These are phyloP conservation scores for Oreortyx pictus DNA, from an alignment of 2,797 vertebrate genomes.

Conservation along the genomic window DNA sequence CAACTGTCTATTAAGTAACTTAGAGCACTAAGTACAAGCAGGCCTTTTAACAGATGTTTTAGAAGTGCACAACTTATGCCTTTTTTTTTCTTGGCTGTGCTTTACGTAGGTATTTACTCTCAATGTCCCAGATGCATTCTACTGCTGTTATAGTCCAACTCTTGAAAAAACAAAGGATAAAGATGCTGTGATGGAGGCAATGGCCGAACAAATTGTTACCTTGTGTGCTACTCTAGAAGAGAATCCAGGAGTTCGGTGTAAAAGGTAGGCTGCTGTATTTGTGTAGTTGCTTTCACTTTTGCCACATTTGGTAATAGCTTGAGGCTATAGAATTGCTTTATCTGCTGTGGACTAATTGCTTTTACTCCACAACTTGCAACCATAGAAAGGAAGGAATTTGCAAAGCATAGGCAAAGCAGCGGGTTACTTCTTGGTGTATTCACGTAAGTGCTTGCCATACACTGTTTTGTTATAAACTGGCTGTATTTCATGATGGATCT, in stretches of 20 bases:
- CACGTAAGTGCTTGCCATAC: background rate
- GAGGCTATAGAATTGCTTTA: background rate
- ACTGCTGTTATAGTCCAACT: conserved; percentile 87
- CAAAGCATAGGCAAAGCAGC: background rate
- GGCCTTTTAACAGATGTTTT: background rate
- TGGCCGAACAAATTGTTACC: conserved; percentile 92
- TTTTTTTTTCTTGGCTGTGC: background rate
- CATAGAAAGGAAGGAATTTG: background rate
- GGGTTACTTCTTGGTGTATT: background rate
- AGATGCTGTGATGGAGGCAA: conserved; percentile 81
- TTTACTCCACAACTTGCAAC: background rate
- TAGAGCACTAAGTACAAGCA: background rate
- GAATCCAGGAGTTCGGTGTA: conserved; percentile 93
- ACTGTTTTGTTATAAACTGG: background rate
- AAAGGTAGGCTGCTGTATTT: conserved; percentile 80
- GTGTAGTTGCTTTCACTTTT: background rate
- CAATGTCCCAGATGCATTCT: conserved; percentile 89
- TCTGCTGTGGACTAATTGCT: background rate
- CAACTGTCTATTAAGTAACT: background rate
- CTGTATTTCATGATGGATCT: background rate
- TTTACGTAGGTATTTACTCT: conserved; percentile 90
- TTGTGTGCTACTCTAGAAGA: conserved; percentile 94
- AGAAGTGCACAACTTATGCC: background rate
- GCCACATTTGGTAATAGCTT: background rate
- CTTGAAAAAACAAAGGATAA: conserved; percentile 80